Evolutionary conservation across 2,888 invertebrate genomes (phyloP).

Genomic region (Malacosoma neustria): DNA sequence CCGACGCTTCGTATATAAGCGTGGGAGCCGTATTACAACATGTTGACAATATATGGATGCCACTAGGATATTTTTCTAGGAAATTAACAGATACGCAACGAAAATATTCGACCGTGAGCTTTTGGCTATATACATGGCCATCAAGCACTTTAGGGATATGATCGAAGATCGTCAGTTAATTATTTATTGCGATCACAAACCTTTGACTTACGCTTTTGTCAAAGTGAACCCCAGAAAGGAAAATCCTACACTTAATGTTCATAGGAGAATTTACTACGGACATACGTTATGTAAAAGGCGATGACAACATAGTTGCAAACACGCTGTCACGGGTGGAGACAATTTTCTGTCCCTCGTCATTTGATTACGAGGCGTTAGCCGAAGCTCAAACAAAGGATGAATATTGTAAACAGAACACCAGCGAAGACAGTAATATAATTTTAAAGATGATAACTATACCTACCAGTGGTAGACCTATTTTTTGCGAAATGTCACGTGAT

Average conservation of each 20-base stretch:
- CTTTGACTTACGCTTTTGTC: slow-evolving; percentile 3
- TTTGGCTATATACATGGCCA: not conserved
- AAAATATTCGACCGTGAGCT: slow-evolving; percentile 1
- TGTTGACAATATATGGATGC: not conserved
- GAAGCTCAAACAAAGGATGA: not conserved
- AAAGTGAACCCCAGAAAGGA: slow-evolving; percentile 2
- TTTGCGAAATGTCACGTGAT: not conserved
- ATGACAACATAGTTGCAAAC: not conserved
- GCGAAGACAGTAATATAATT: not conserved
- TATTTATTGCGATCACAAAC: slow-evolving; percentile 6
- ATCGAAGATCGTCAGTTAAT: slow-evolving; percentile 3
- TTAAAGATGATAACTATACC: not conserved
- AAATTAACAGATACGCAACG: slow-evolving; percentile 1
- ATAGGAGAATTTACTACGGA: slow-evolving; percentile 5
- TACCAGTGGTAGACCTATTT: not conserved
- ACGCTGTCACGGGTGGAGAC: not conserved
- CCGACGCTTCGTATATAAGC: slow-evolving; percentile 2
- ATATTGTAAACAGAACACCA: not conserved
- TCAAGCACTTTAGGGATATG: not conserved
- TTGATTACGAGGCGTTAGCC: not conserved
- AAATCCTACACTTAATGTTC: slow-evolving; percentile 3
- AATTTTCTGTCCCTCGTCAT: not conserved
- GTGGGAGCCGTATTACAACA: slow-evolving; percentile 3
- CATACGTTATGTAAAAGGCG: slow-evolving; percentile 2
- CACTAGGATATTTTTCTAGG: slow-evolving; percentile 1